Evolutionary conservation across 1,140 invertebrate species (phyloP).

Genomic region (Semibalanus balanoides): DNA sequence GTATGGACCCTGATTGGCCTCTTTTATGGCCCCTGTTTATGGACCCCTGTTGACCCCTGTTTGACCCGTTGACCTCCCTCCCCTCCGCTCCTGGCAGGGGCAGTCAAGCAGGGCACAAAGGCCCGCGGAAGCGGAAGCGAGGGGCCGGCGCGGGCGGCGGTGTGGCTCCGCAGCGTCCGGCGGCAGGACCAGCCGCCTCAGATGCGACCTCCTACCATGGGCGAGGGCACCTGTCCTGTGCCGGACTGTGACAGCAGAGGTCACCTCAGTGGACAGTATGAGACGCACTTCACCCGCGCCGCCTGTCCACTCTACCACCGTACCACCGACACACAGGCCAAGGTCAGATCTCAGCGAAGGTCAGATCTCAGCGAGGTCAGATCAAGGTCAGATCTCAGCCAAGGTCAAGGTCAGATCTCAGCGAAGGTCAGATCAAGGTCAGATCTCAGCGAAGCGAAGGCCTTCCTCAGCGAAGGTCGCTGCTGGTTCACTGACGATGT

Average conservation of each 20-base stretch:
- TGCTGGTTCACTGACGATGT: too few relatives aligned
- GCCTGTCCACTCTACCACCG: conserved; percentile 85
- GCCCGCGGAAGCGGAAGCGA: neutral
- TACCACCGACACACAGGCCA: conserved; percentile 62
- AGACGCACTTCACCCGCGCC: conserved; percentile 69
- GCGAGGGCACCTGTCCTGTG: conserved; percentile 63
- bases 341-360: too few relatives aligned
- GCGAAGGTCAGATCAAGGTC: too few relatives aligned
- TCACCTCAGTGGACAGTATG: conserved; percentile 62
- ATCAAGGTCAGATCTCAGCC: neutral
- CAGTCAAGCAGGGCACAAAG: neutral
- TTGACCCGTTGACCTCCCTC: neutral
- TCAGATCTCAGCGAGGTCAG: too few relatives aligned
- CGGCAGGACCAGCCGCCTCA: neutral
- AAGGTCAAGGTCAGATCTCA: too few relatives aligned
- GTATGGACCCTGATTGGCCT: too few relatives aligned
- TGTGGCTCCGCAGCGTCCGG: neutral
- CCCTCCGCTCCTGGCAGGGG: neutral
- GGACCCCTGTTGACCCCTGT: too few relatives aligned
- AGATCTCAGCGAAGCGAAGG: too few relatives aligned
- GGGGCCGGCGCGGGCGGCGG: neutral
- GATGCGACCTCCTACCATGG: conserved; percentile 17
- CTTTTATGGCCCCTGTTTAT: too few relatives aligned
- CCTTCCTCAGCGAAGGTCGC: too few relatives aligned
- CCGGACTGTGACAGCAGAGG: conserved; percentile 76